Evolutionary conservation across 2,888 invertebrate genomes (phyloP).

Genomic region (Epirrhoe alternata): DNA sequence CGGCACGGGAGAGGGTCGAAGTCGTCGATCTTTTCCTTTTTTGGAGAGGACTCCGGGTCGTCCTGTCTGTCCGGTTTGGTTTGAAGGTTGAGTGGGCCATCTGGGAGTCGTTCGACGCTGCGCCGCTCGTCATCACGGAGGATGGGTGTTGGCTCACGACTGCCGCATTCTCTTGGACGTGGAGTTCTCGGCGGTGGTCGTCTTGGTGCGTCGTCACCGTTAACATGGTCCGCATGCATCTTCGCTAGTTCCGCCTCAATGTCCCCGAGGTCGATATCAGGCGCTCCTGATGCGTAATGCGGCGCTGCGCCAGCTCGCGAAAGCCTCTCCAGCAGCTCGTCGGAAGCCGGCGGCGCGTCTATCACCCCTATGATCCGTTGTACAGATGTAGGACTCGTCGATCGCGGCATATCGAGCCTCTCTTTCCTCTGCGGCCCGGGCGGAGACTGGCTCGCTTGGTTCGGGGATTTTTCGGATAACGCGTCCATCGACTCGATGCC

Average conservation of each 20-base stretch:
- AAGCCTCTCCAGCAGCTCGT: slow-evolving; percentile 65
- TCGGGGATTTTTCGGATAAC: slow-evolving; percentile 95
- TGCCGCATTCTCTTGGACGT: slow-evolving; percentile 52
- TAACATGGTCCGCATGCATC: slow-evolving; percentile 84
- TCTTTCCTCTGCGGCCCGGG: slow-evolving; percentile 78
- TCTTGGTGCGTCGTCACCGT: slow-evolving; percentile 67
- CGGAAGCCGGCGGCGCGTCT: slow-evolving; percentile 64
- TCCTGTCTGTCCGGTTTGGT: slow-evolving; percentile 27
- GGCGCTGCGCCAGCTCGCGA: slow-evolving; percentile 62
- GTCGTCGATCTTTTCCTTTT: slow-evolving; percentile 66
- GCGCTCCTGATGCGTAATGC: slow-evolving; percentile 68
- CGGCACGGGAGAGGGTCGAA: slow-evolving; percentile 89
- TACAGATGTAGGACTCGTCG: slow-evolving; percentile 74
- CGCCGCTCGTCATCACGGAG: slow-evolving; percentile 40
- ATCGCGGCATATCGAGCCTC: slow-evolving; percentile 74
- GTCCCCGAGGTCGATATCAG: slow-evolving; percentile 84
- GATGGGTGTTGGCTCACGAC: slow-evolving; percentile 46
- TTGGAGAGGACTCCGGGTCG: slow-evolving; percentile 35
- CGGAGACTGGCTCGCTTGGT: slow-evolving; percentile 91
- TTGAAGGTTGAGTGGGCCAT: slow-evolving; percentile 36
- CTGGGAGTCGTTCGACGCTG: not conserved
- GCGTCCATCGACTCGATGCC: slow-evolving; percentile 98
- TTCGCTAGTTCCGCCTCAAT: slow-evolving; percentile 90
- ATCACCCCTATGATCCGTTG: slow-evolving; percentile 78
- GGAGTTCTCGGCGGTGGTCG: slow-evolving; percentile 65